Evolutionary conservation across 2,113 vertebrate species (phyloP).

Genomic region (Eonycteris spelaea): DNA sequence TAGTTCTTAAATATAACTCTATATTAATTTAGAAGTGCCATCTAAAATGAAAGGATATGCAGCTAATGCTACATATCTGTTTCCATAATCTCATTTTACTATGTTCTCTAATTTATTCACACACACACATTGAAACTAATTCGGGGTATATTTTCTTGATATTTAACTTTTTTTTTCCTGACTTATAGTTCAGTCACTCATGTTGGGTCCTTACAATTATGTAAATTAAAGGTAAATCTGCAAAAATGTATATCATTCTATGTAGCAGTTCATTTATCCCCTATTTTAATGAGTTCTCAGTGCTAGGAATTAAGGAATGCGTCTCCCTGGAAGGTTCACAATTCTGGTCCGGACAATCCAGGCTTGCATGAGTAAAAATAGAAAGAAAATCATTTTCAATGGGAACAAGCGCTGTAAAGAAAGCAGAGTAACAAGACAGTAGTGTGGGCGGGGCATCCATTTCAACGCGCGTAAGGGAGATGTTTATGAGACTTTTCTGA

Average conservation of each 20-base stretch:
- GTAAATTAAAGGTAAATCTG: not conserved
- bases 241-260: not conserved
- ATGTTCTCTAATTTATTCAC: not conserved
- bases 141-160: not conserved
- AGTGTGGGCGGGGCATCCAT: not conserved
- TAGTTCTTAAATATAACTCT: not conserved
- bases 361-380: not conserved
- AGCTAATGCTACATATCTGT: too few relatives aligned
- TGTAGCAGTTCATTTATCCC: too few relatives aligned
- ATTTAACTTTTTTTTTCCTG: not conserved
- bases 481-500: not conserved
- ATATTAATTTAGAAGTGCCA: not conserved
- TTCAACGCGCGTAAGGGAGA: too few relatives aligned
- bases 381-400: not conserved
- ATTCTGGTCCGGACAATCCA: accelerated
- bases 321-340: not conserved
- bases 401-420: not conserved
- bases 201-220: not conserved
- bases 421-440: accelerated
- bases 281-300: not conserved
- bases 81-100: not conserved
- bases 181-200: not conserved
- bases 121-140: not conserved
- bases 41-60: not conserved
- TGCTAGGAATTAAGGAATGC: not conserved